These are phyloP conservation scores for Idris sp. DNA, from an alignment of 1,140 invertebrate species.

Conservation along the genomic window DNA sequence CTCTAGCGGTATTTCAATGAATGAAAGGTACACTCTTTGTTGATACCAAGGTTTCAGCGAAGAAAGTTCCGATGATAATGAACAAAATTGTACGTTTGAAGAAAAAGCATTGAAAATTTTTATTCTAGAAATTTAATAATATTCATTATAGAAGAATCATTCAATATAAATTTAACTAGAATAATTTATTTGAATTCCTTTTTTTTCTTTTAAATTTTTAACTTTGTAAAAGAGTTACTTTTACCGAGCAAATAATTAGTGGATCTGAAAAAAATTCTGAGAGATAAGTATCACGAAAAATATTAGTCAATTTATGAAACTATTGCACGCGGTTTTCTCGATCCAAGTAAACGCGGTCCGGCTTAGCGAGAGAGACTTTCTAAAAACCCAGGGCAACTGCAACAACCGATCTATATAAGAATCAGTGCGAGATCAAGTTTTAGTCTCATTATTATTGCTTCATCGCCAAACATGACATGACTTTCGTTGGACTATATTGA, in stretches of 20 bases:
- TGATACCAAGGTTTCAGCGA: slow-evolving; percentile 28
- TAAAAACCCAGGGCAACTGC: slow-evolving; percentile 28
- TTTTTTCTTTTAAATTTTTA: too few relatives aligned
- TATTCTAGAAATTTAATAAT: too few relatives aligned
- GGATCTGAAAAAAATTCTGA: background rate
- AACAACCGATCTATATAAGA: slow-evolving; percentile 45
- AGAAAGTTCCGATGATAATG: slow-evolving; percentile 27
- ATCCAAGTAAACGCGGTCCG: slow-evolving; percentile 21
- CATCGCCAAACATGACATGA: slow-evolving; percentile 15
- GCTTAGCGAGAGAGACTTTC: slow-evolving; percentile 30
- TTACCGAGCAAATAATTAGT: background rate
- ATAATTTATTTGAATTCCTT: too few relatives aligned
- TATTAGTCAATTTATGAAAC: slow-evolving; percentile 36
- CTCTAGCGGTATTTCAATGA: slow-evolving; percentile 33
- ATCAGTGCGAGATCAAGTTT: slow-evolving; percentile 44
- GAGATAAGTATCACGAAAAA: slow-evolving; percentile 26
- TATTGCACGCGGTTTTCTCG: slow-evolving; percentile 31
- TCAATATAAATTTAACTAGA: too few relatives aligned
- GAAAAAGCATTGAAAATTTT: too few relatives aligned
- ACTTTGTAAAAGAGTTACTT: too few relatives aligned
- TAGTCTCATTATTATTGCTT: slow-evolving; percentile 41
- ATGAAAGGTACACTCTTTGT: slow-evolving; percentile 38
- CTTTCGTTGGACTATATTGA: slow-evolving; percentile 17
- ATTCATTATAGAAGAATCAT: too few relatives aligned
- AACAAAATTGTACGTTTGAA: background rate